Conservation (phyloP, 2,113 vertebrate species). For the Nansenia antarctica region DNA sequence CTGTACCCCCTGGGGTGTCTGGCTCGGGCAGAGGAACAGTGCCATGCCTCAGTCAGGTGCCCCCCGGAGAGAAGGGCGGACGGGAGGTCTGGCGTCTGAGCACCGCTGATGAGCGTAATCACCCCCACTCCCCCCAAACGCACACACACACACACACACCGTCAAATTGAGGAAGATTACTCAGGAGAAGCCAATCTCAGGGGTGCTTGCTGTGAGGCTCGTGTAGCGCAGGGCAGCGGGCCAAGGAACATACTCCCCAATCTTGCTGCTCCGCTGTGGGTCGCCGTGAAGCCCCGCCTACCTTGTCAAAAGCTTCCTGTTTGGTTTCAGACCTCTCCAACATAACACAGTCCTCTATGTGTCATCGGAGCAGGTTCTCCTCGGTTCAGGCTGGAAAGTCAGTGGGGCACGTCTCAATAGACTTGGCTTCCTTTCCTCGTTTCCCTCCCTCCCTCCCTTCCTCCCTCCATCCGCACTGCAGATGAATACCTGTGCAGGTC, state of each 20-base stretch:
- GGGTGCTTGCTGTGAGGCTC: constrained; percentile 8
- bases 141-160: neutral
- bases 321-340: neutral
- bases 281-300: neutral
- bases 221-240: constrained; percentile 7
- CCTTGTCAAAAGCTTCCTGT: constrained; percentile 5
- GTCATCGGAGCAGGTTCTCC: neutral
- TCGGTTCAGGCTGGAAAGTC: neutral
- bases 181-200: constrained; percentile 14
- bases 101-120: constrained; percentile 19
- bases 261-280: constrained; percentile 10
- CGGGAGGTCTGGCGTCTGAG: constrained; percentile 11
- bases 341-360: neutral
- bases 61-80: constrained; percentile 6
- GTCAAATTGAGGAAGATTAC: constrained; percentile 29
- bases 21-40: constrained; percentile 7
- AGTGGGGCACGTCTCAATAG: no score
- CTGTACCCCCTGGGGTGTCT: constrained; percentile 4
- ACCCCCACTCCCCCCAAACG: constrained; percentile 1
- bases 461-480: no score
- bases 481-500: no score
- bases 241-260: constrained; percentile 28
- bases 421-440: no score
- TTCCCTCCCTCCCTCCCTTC: constrained; percentile 13
- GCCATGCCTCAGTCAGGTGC: constrained; percentile 29